Percentiles rank a stretch among this genome's conserved stretches.
These are phyloP conservation scores for Microcebus jonahi DNA, from an alignment of 2,113 vertebrate genomes.

Conservation along the genomic window DNA sequence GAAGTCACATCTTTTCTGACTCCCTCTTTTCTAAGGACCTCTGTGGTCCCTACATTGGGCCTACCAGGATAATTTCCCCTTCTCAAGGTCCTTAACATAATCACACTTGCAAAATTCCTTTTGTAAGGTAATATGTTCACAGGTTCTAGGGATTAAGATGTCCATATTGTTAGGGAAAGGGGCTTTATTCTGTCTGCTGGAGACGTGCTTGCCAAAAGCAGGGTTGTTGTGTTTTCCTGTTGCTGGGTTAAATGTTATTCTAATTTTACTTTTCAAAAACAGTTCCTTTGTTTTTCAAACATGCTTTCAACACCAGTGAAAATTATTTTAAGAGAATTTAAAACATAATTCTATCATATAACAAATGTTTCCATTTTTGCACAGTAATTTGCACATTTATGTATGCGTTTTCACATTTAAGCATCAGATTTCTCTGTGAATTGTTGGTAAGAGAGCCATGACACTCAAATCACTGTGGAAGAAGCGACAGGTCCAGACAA, in stretches of 20 bases:
- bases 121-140: not conserved
- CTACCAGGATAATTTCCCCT: not conserved
- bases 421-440: not conserved
- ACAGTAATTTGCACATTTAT: not conserved
- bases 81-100: not conserved
- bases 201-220: not conserved
- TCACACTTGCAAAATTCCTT: not conserved
- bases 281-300: not conserved
- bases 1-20: not conserved
- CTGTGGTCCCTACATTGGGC: not conserved
- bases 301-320: conserved; percentile 10
- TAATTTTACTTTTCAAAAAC: not conserved
- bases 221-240: not conserved
- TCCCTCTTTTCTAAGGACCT: not conserved
- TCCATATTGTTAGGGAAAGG: not conserved
- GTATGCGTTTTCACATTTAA: not conserved
- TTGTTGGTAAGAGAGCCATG: not conserved
- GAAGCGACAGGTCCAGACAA: conserved; percentile 1
- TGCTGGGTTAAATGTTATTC: not conserved
- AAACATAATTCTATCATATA: not conserved
- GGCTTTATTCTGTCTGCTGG: not conserved
- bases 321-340: not conserved
- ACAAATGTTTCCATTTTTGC: not conserved
- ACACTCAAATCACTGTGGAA: not conserved
- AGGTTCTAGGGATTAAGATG: not conserved